Evolutionary conservation across 2,113 vertebrate genomes (phyloP).

Genomic region (Chloebia gouldiae): DNA sequence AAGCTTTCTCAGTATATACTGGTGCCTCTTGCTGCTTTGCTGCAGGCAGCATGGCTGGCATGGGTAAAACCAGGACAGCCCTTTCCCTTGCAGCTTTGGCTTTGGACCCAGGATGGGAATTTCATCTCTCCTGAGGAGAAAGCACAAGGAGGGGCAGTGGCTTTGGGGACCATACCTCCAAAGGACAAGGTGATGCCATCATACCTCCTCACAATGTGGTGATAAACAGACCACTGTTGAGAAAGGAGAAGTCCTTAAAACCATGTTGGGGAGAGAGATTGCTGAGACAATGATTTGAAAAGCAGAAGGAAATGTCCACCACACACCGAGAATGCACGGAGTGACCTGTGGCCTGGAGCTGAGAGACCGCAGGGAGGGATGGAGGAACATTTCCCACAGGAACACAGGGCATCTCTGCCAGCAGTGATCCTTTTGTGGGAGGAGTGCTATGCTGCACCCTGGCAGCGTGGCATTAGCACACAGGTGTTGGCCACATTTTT

Average conservation of each 20-base stretch:
- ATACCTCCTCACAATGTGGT: neutral
- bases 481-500: neutral
- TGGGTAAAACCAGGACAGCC: neutral
- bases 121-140: neutral
- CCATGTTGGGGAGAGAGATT: fast-evolving
- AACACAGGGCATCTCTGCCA: fast-evolving
- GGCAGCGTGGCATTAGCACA: fast-evolving
- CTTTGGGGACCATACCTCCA: neutral
- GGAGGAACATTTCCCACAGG: neutral
- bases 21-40: neutral
- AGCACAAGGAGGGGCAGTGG: neutral
- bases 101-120: neutral
- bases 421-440: neutral
- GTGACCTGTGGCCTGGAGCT: neutral
- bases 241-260: neutral
- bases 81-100: neutral
- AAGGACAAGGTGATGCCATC: neutral
- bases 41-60: neutral
- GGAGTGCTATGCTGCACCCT: neutral
- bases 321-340: fast-evolving
- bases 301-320: neutral
- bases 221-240: neutral
- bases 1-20: neutral
- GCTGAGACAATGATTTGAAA: neutral
- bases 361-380: neutral